Conservation (phyloP, 2,797 vertebrate species). For the Garrulus glandarius region DNA sequence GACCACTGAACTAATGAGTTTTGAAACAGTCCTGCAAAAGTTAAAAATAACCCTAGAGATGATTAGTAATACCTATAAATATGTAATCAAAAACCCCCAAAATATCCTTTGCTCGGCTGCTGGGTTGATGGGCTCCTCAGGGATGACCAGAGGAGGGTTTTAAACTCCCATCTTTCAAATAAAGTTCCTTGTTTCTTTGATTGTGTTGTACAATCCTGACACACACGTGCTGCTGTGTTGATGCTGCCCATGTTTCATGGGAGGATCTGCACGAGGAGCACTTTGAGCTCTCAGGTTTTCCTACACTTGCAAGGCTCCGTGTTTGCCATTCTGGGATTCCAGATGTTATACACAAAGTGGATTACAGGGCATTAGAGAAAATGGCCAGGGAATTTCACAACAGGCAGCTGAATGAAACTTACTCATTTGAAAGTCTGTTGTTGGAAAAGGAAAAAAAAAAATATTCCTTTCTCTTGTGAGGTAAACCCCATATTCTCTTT, state of each 20-base stretch:
- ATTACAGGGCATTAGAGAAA: slow-evolving; percentile 21
- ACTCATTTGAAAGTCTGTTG: slow-evolving; percentile 13
- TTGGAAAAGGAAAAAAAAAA: slow-evolving; percentile 4
- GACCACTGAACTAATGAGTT: neutral
- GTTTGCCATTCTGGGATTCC: neutral
- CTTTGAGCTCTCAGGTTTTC: neutral
- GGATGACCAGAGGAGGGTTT: neutral
- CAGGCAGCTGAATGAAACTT: neutral
- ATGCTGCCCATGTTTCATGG: neutral
- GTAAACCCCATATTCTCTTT: neutral
- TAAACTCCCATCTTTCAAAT: neutral
- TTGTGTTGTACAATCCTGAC: neutral
- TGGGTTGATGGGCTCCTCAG: neutral
- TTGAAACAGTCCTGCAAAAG: neutral
- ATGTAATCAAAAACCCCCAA: neutral
- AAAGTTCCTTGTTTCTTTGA: neutral
- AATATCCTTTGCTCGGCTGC: neutral
- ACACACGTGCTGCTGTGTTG: neutral
- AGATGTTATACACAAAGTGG: neutral
- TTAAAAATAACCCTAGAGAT: neutral
- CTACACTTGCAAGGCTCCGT: neutral
- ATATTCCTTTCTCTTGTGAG: neutral
- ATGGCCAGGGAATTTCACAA: neutral
- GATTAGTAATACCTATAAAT: neutral
- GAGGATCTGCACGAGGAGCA: neutral